These are phyloP conservation scores for Odocoileus virginianus DNA, from an alignment of 2,113 vertebrate species.

Conservation along the genomic window DNA sequence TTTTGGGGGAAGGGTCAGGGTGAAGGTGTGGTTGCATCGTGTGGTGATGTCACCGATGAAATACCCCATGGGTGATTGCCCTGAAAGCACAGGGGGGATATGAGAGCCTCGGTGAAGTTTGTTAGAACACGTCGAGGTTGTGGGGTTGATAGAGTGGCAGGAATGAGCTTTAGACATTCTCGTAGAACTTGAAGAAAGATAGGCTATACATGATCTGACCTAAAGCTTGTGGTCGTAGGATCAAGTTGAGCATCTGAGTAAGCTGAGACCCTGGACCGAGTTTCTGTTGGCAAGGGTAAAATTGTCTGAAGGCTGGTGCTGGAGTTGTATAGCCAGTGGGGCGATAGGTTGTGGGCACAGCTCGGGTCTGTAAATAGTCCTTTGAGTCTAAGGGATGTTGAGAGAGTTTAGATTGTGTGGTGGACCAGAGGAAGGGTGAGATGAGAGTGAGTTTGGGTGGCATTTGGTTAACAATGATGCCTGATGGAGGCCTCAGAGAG, in stretches of 20 bases:
- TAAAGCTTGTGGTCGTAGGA: neutral
- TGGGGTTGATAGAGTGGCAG: neutral
- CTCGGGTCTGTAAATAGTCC: neutral
- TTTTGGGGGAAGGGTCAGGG: neutral
- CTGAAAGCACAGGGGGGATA: neutral
- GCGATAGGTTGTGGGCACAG: neutral
- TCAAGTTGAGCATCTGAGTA: neutral
- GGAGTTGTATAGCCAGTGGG: neutral
- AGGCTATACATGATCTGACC: neutral
- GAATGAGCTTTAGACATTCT: neutral
- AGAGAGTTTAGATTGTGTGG: neutral
- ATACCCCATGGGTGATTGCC: neutral
- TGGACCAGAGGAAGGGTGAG: neutral
- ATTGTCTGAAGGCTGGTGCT: neutral
- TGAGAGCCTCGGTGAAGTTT: neutral
- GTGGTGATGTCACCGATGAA: neutral
- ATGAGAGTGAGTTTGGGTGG: neutral
- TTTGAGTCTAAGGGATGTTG: neutral
- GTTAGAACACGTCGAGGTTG: neutral
- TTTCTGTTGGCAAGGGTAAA: neutral
- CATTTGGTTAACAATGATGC: neutral
- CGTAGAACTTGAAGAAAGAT: neutral
- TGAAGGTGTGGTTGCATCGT: neutral
- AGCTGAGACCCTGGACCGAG: neutral
- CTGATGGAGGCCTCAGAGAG: neutral